A percentile compares a stretch with the other conserved stretches of the same genome.
These are phyloP conservation scores for Drosophila falleni DNA, from an alignment of 2,888 invertebrate genomes.

Conservation along the genomic window DNA sequence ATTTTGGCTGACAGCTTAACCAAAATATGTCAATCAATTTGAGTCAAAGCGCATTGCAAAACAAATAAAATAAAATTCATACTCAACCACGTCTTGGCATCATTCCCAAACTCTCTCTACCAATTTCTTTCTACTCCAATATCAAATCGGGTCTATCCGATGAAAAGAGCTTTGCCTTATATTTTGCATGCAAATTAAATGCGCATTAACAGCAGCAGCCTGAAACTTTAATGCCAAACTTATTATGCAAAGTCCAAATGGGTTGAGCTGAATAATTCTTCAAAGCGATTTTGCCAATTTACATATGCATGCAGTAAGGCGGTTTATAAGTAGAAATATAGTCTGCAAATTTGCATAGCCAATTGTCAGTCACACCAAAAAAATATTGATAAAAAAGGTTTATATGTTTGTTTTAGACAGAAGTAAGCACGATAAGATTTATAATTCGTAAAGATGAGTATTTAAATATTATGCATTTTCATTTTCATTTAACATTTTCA, in stretches of 20 bases:
- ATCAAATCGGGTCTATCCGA: constrained; percentile 30
- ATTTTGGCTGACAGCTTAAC: constrained; percentile 69
- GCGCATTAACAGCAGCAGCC: constrained; percentile 59
- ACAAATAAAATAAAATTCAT: constrained; percentile 55
- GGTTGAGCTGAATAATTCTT: constrained; percentile 47
- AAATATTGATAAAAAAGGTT: neutral
- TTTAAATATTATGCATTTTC: no score
- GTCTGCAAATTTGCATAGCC: constrained; percentile 24
- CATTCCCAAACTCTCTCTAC: constrained; percentile 8
- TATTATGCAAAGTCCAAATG: constrained; percentile 70
- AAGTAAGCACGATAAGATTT: neutral
- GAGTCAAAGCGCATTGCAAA: constrained; percentile 38
- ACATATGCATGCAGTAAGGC: constrained; percentile 53
- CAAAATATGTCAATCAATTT: constrained; percentile 78
- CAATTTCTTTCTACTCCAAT: neutral
- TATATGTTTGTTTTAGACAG: neutral
- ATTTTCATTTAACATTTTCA: no score
- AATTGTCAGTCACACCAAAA: constrained; percentile 12
- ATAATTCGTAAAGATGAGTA: neutral
- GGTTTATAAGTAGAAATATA: constrained; percentile 6
- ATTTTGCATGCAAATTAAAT: constrained; percentile 75
- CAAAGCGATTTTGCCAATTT: constrained; percentile 56
- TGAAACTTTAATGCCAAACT: constrained; percentile 59
- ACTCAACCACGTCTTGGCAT: constrained; percentile 24
- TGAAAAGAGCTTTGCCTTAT: constrained; percentile 43